Conservation (phyloP, 2,888 invertebrate genomes). For the Stenichneumon culpator region DNA sequence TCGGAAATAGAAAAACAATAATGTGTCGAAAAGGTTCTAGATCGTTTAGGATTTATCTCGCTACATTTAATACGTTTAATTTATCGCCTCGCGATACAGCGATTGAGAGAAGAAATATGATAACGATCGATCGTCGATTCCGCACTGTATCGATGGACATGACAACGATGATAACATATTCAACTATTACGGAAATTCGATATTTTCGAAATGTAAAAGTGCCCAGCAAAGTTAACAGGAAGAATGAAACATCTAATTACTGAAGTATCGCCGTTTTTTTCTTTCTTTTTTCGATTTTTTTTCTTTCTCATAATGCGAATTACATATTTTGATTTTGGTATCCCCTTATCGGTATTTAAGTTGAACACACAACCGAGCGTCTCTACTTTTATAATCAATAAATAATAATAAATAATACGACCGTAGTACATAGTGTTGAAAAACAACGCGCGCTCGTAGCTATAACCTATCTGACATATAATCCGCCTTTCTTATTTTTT, state of each 20-base stretch:
- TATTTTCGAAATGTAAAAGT: constrained; percentile 13
- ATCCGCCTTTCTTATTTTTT: constrained; percentile 37
- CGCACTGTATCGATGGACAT: neutral
- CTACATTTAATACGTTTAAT: constrained; percentile 14
- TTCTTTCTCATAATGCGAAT: constrained; percentile 14
- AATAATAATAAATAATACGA: constrained; percentile 63
- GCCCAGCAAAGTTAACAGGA: constrained; percentile 13
- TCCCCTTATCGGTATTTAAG: constrained; percentile 26
- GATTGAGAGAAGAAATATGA: constrained; percentile 11
- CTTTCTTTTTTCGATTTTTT: constrained; percentile 35
- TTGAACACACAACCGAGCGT: constrained; percentile 63
- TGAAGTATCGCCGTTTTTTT: constrained; percentile 20
- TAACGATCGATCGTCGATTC: neutral
- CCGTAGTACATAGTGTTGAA: constrained; percentile 58
- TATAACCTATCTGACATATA: constrained; percentile 39
- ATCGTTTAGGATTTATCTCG: neutral
- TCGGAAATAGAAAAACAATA: neutral
- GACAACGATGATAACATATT: neutral
- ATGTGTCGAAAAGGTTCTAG: neutral
- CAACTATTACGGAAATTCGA: neutral
- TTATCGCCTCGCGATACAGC: constrained; percentile 18
- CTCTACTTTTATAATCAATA: constrained; percentile 61
- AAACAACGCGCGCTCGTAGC: constrained; percentile 56
- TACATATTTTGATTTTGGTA: constrained; percentile 56
- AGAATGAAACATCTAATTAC: constrained; percentile 30